A percentile compares a stretch with the other conserved stretches of the same genome.
phyloP scores from a whole-genome alignment of 2,888 invertebrate genomes.

The Harpagoxenus sublaevis region DNA sequence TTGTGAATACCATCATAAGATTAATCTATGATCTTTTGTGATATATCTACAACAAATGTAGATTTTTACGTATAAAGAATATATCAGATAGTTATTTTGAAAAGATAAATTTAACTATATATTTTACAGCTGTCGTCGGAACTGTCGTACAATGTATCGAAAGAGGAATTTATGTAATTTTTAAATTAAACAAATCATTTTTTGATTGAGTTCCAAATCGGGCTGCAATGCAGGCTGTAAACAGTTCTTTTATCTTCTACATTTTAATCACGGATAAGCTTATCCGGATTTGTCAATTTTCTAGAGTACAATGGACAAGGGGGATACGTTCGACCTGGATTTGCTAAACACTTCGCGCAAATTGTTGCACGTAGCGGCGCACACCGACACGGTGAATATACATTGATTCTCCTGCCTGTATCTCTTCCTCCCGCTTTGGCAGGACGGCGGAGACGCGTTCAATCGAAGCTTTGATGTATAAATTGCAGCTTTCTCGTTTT shows the following conservation, averaged over 20 bases:
- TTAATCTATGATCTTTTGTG: background rate
- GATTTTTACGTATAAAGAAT: background rate
- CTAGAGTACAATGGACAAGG: constrained; percentile 52
- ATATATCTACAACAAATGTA: background rate
- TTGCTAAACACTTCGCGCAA: constrained; percentile 75
- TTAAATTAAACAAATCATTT: background rate
- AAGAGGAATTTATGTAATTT: background rate
- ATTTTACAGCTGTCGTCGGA: background rate
- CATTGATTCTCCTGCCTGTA: constrained; percentile 68
- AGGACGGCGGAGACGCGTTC: constrained; percentile 72
- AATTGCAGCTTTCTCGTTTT: constrained; percentile 77
- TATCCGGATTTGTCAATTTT: constrained; percentile 63
- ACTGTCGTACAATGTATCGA: background rate
- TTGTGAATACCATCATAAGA: background rate
- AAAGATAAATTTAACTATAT: background rate
- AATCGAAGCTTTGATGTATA: constrained; percentile 80
- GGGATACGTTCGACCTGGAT: constrained; percentile 67
- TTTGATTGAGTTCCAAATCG: constrained; percentile 2
- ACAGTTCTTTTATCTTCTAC: constrained; percentile 21
- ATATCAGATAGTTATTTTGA: background rate
- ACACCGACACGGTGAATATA: constrained; percentile 63
- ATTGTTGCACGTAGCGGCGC: constrained; percentile 67
- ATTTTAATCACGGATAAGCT: constrained; percentile 59
- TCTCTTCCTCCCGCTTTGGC: constrained; percentile 69
- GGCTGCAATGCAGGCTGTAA: background rate